Conservation (phyloP, 2,888 invertebrate species). For the Ceraclea dissimilis region DNA sequence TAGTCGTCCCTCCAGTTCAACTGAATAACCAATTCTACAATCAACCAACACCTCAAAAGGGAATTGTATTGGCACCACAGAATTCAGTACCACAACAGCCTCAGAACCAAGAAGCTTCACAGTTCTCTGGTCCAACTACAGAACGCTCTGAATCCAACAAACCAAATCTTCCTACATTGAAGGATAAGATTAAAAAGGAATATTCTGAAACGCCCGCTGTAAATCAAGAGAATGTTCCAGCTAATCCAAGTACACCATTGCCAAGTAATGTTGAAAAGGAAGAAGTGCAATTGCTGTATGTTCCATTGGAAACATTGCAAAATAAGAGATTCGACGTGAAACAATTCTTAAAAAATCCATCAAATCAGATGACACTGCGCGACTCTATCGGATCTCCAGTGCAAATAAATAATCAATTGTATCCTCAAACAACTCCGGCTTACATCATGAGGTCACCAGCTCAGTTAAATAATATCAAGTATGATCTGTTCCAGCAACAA, state of each 20-base stretch:
- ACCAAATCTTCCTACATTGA: slow-evolving; percentile 34
- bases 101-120: slow-evolving; percentile 35
- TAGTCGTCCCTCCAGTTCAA: slow-evolving; percentile 6
- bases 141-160: background rate
- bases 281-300: slow-evolving; percentile 73
- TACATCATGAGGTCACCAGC: slow-evolving; percentile 25
- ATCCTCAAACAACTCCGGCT: slow-evolving; percentile 21
- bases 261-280: slow-evolving; percentile 45
- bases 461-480: slow-evolving; percentile 34
- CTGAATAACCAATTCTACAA: slow-evolving; percentile 23
- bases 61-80: slow-evolving; percentile 4
- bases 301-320: slow-evolving; percentile 69
- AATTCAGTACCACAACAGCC: slow-evolving; percentile 6
- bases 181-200: slow-evolving; percentile 34
- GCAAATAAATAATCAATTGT: slow-evolving; percentile 36
- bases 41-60: slow-evolving; percentile 3
- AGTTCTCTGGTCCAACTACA: slow-evolving; percentile 35
- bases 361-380: slow-evolving; percentile 17
- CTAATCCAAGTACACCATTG: slow-evolving; percentile 17
- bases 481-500: slow-evolving; percentile 37
- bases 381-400: slow-evolving; percentile 34
- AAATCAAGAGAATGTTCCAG: slow-evolving; percentile 15
- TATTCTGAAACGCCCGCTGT: slow-evolving; percentile 18
- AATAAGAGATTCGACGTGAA: slow-evolving; percentile 42
- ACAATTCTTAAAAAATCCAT: slow-evolving; percentile 25